Evolutionary conservation across 2,888 invertebrate species (phyloP), one percentile per base, ranked within the genome.

Genomic region (Tachina lurida): DNA sequence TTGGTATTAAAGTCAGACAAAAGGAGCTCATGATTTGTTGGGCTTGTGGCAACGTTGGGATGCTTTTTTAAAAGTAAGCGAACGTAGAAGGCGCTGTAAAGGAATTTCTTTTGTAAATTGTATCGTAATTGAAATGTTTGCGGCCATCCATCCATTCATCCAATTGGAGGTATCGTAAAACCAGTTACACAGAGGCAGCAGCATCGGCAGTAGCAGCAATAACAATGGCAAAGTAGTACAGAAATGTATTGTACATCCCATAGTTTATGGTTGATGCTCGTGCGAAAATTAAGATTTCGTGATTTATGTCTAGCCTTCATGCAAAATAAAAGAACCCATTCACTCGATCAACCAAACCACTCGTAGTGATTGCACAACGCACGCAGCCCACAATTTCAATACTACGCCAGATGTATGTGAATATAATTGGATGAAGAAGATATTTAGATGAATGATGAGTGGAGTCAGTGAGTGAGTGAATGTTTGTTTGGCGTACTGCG

Each of bases 121-220:
- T 83, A 76, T 60, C 80, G 86, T 84, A 86, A 86, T 86, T 86
- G 86, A 86, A 86, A 86, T 84, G 86, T 86, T 86, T 83, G 86
- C 52, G 83, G 84, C 84, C 79, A 31, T 31, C 31, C 31, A 31
- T 80, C 83, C 79, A 84, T 76, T 68, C 79, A 84, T 76, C 73
- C 76, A 80, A 84, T 76, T 80, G 79, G 7, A 76, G 84, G 17
- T 84, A 73, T 73, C 73, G 79, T 73, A 68, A 79, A 73, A 67
- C 47, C 75, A 49, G 19, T 71, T 19, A 60, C 52, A 67, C 52
- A 60, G 56, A 43, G 13, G n/a, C 45, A 54, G 31, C 31, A 31
- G 31, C 31, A 31, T 5, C 31, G 7, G 41, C 49, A 45, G 63
- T 62, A 45, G 13, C 19, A 62, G 60, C n/a, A 56, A 39, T 41